phyloP scores from a whole-genome alignment of 2,888 invertebrate genomes.

The Megamerina dolium region DNA sequence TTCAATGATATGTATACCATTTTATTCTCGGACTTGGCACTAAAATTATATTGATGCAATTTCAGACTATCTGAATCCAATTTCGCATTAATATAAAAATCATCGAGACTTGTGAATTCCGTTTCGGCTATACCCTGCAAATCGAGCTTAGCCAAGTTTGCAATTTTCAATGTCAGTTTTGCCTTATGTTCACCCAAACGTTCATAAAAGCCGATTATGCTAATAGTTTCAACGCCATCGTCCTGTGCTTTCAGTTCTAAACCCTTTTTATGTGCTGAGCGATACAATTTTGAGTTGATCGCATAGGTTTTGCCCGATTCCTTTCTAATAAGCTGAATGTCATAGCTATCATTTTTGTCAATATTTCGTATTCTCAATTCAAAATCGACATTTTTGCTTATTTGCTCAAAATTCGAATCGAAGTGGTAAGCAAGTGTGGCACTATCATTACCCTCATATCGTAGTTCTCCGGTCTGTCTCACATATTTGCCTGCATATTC shows the following conservation, averaged over 20 bases:
- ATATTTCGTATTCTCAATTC: conserved; percentile 40
- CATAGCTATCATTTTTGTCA: conserved; percentile 47
- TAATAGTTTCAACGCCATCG: conserved; percentile 47
- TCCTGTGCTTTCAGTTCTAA: conserved; percentile 54
- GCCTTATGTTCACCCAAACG: conserved; percentile 55
- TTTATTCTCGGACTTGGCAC: conserved; percentile 59
- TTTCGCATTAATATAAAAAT: conserved; percentile 57
- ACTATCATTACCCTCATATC: conserved; percentile 42
- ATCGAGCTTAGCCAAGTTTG: conserved; percentile 53
- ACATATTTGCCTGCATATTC: conserved; percentile 44
- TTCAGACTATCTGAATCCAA: conserved; percentile 61
- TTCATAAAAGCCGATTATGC: conserved; percentile 38
- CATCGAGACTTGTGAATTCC: conserved; percentile 57
- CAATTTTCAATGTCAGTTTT: conserved; percentile 54
- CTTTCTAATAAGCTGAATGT: conserved; percentile 43
- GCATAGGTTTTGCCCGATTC: too few relatives aligned
- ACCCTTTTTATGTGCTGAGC: conserved; percentile 54
- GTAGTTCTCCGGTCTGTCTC: conserved; percentile 41
- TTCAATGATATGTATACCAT: conserved; percentile 60
- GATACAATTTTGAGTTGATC: conserved; percentile 52
- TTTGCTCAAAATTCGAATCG: too few relatives aligned
- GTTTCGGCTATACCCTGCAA: conserved; percentile 54
- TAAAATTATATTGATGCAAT: conserved; percentile 59
- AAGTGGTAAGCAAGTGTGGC: conserved; percentile 50
- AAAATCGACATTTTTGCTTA: conserved; percentile 52